Evolutionary conservation across 2,888 invertebrate species (phyloP).

Genomic region (Aquatica leii): DNA sequence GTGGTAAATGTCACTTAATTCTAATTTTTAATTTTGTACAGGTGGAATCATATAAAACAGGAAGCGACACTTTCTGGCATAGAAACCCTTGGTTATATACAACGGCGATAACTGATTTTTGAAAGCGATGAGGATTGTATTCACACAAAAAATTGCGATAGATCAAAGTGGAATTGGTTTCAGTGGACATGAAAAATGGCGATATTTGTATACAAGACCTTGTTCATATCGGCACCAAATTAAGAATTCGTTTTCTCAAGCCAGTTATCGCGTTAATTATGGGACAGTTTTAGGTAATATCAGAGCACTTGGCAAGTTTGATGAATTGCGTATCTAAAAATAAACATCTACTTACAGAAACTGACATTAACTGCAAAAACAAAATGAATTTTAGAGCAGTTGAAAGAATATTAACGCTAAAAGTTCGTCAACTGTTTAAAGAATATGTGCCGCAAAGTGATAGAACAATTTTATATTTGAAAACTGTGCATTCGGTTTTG

Average conservation of each 20-base stretch:
- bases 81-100: neutral
- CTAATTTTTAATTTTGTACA: too few species aligned
- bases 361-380: conserved; percentile 35
- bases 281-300: conserved; percentile 39
- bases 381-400: conserved; percentile 46
- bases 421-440: conserved; percentile 36
- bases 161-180: conserved; percentile 29
- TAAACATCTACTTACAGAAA: conserved; percentile 39
- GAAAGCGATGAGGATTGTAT: too few species aligned
- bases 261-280: conserved; percentile 40
- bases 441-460: conserved; percentile 39
- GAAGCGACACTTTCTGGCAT: neutral
- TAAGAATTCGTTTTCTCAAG: conserved; percentile 42
- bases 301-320: conserved; percentile 39
- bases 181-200: conserved; percentile 24
- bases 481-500: conserved; percentile 22
- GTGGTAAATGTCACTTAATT: too few species aligned
- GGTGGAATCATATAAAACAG: neutral
- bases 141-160: too few species aligned
- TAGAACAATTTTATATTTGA: conserved; percentile 41
- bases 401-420: conserved; percentile 41
- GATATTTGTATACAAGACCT: conserved; percentile 41
- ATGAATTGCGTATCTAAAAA: conserved; percentile 41
- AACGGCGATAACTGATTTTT: too few species aligned
- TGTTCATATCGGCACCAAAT: conserved; percentile 45